These are phyloP conservation scores for Diacarnus erythraeanus DNA, from an alignment of 37 sponge, comb jelly and placozoan genomes.

Conservation along the genomic window DNA sequence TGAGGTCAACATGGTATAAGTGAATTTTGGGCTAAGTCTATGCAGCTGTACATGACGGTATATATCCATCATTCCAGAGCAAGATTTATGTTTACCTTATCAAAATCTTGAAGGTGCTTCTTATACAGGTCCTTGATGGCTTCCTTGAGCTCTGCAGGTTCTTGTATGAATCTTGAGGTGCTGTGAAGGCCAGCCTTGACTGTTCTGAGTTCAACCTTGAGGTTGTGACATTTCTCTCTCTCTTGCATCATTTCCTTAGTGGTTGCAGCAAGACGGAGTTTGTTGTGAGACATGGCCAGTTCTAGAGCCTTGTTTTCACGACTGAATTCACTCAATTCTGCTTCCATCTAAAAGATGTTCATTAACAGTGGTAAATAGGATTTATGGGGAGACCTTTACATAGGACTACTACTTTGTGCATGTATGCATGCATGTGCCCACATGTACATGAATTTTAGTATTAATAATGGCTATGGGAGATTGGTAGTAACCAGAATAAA, in stretches of 20 bases:
- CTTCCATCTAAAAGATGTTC: conserved; percentile 96
- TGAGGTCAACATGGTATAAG: too few relatives aligned
- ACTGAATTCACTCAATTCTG: conserved; percentile 80
- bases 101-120: conserved; percentile 67
- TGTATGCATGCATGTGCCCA: too few relatives aligned
- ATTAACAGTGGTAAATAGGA: neutral
- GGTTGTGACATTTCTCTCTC: conserved; percentile 80
- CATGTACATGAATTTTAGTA: too few relatives aligned
- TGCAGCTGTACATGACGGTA: too few relatives aligned
- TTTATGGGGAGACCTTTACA: neutral
- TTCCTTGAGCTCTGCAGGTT: conserved; percentile 92
- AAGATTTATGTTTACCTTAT: conserved; percentile 46
- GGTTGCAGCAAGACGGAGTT: conserved; percentile 83
- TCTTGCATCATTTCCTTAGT: conserved; percentile 85
- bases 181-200: conserved; percentile 86
- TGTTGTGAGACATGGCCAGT: conserved; percentile 68
- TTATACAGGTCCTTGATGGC: conserved; percentile 48
- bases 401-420: neutral
- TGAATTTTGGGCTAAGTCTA: neutral
- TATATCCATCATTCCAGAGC: too few relatives aligned
- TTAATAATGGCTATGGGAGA: too few relatives aligned
- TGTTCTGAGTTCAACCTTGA: conserved; percentile 73
- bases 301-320: conserved; percentile 80
- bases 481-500: too few relatives aligned
- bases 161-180: conserved; percentile 85